Percentiles rank a stretch among this genome's conserved stretches.
Conservation (phyloP, 2,113 vertebrate genomes). For the Apaloderma vittatum region DNA sequence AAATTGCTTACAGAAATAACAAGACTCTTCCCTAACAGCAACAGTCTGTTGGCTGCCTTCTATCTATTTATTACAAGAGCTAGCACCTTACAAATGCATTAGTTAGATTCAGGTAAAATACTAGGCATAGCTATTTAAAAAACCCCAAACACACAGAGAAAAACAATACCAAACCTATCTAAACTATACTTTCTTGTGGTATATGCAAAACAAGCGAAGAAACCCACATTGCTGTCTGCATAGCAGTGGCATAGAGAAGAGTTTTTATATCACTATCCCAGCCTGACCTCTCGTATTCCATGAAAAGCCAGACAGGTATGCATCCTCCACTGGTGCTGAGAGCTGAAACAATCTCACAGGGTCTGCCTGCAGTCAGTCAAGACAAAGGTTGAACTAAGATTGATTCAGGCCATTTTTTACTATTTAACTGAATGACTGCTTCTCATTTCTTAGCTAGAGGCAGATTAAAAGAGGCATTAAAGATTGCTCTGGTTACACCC, state of each 20-base stretch:
- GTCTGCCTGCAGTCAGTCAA: neutral
- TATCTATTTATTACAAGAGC: neutral
- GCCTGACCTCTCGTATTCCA: neutral
- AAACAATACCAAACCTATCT: neutral
- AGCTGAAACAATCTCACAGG: neutral
- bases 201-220: neutral
- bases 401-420: neutral
- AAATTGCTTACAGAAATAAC: neutral
- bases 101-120: neutral
- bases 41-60: neutral
- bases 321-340: neutral
- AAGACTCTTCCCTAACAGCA: neutral
- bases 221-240: neutral
- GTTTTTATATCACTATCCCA: neutral
- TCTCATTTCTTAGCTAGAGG: neutral
- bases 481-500: neutral
- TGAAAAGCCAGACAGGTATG: neutral
- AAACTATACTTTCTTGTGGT: neutral
- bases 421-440: neutral
- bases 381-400: neutral
- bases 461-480: neutral
- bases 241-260: neutral
- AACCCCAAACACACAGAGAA: neutral
- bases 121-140: neutral
- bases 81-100: neutral